A percentile compares a stretch with the other conserved stretches of the same genome.
These are phyloP conservation scores for Chaetophractus vellerosus DNA, from an alignment of 2,797 vertebrate genomes.

Conservation along the genomic window DNA sequence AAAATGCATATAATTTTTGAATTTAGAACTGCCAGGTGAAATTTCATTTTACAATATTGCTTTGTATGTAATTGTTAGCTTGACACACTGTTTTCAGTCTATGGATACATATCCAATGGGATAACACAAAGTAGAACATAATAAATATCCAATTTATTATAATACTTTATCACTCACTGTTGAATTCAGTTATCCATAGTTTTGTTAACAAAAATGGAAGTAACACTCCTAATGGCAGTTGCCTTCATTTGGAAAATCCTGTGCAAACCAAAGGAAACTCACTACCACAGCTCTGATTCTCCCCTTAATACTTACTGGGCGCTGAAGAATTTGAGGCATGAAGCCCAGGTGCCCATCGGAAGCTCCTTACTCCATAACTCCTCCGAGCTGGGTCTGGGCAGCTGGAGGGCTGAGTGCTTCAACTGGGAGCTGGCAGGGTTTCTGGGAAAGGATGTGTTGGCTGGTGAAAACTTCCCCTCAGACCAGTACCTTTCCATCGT, in stretches of 20 bases:
- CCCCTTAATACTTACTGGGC: neutral
- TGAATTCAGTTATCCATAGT: neutral
- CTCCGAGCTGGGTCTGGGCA: neutral
- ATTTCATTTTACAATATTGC: slow-evolving; percentile 9
- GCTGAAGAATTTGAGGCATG: neutral
- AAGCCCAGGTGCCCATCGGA: neutral
- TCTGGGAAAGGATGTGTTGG: neutral
- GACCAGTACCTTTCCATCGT: neutral
- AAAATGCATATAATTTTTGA: neutral
- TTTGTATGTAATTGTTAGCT: neutral
- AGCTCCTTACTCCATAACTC: neutral
- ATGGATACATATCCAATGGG: neutral
- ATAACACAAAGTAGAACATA: neutral
- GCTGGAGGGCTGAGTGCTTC: neutral
- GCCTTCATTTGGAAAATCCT: neutral
- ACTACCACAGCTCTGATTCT: neutral
- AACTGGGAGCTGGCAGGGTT: neutral
- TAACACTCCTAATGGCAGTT: neutral
- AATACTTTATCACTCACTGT: neutral
- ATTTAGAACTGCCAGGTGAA: neutral
- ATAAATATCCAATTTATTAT: slow-evolving; percentile 23
- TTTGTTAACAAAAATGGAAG: slow-evolving; percentile 3
- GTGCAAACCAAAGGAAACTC: neutral
- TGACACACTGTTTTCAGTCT: neutral
- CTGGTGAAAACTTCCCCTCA: neutral